Base-by-base conservation (phyloP, 2,888 invertebrate species). In the Eulithis prunata region DNA sequence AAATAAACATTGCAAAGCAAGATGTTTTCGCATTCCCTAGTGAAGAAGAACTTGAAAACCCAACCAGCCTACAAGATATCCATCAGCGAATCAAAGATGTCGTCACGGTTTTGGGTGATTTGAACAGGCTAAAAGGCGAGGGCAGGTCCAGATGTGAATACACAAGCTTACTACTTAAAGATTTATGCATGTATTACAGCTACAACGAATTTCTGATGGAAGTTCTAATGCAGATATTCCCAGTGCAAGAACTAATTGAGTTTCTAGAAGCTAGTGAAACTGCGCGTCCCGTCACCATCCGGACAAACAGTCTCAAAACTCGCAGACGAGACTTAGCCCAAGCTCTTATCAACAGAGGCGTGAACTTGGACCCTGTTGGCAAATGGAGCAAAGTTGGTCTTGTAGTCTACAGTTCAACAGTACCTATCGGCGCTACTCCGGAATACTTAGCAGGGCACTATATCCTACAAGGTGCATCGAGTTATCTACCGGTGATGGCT, bases 381-480 rank as follows among this genome's bases (percentile, higher is more conserved):
- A 98, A 99, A 87, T 99, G 99, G 99, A 98, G 98, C 56, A 99
- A 99, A 93, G 98, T 99, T 21, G 99, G 99, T 11, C 94, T 99
- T 43, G 98, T 99, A 2, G 95, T 99, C 8, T 99, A 98, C 86
- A 98, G 97, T 74, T 97, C 99, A 0, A 97, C 98, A 81, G 99
- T 99, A 0, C 99, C 99, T 0, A 94, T 99, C 77, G 99, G 99
- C 71, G 99, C 99, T 1, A 99, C 99, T 0, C 99, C 99, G 0
- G 99, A 99, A 91, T 99, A 99, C 93, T 94, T 99, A 71, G 99
- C 99, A 54, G 99, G 99, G 0, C 98, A 99, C 86, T 99, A 99
- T 82, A 98, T 99, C 84, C 94, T 99, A 64, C 99, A 97, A 89
- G 99, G 99, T 8, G 99, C 99, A 12, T 98, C 99, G 2, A 99